Base-by-base conservation (phyloP, 2,797 vertebrate species). In the Pangasius mekongensis region DNA sequence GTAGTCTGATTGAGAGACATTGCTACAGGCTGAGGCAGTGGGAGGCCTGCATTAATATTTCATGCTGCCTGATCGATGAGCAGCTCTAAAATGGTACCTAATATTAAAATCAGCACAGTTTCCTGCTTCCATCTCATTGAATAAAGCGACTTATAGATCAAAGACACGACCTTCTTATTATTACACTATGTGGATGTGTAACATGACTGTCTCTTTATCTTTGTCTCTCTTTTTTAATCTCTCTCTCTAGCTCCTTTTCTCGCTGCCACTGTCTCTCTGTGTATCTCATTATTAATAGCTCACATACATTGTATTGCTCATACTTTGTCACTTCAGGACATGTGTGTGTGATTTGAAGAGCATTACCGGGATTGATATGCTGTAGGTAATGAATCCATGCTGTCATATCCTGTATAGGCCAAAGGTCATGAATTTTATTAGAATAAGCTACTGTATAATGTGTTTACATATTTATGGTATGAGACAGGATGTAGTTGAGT, bases 41-140 rank as follows among this genome's bases (percentile, higher is more conserved):
- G 93, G 92, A 92, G 91, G 93, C 90, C 88, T 89, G 86, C 73
- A 90, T 96, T 94, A 92, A 94, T 96, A 94, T 94, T 95, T 95
- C 88, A 95, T 92, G 83, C 87, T 90, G 86, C 85, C 89, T 93
- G 91, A 95, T 95, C 86, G 77, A 95, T 95, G 92, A 94, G 90
- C 89, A 89, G 80, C 89, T 93, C 87, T 92, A 93, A 94, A 94
- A 94, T 93, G 93, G 92, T 92, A 92, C 90, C 80, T 52, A 89
- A 91, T 92, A 92, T 87, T 89, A 85, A 83, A 90, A 90, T 90
- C 84, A 89, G 87, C 56, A n/a, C 78, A 76, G 64, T 89, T 91
- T 91, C 91, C 66, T 87, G 81, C 86, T 74, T 84, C 86, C 84
- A 5, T 73, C 24, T 88, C 86, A 88, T 64, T 87, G 30, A 83